Evolutionary conservation across 2,797 vertebrate species (phyloP).

Genomic region (Ceryle rudis): DNA sequence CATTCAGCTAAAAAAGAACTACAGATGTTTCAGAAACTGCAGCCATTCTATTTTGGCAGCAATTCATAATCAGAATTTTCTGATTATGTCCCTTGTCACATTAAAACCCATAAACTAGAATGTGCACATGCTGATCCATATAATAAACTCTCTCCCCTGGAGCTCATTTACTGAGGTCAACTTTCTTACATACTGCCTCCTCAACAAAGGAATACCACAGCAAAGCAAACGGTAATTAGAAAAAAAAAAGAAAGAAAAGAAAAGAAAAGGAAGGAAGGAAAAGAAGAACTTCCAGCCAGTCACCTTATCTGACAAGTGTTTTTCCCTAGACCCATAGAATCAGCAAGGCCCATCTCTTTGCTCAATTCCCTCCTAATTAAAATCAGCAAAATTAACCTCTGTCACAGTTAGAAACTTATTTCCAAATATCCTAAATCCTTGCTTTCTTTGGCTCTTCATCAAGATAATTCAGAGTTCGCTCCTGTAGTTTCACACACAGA

Average conservation of each 20-base stretch:
- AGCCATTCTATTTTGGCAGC: constrained; percentile 60
- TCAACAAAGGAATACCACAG: constrained; percentile 16
- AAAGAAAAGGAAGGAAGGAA: rapidly evolving
- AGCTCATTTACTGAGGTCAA: constrained; percentile 64
- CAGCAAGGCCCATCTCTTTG: background rate
- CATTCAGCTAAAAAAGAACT: constrained; percentile 52
- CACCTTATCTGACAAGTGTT: background rate
- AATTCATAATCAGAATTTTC: constrained; percentile 61
- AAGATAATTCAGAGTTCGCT: background rate
- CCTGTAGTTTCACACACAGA: background rate
- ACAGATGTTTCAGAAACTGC: constrained; percentile 59
- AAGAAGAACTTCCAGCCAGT: background rate
- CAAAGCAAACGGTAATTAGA: constrained; percentile 23
- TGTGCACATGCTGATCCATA: constrained; percentile 50
- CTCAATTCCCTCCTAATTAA: background rate
- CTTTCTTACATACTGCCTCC: constrained; percentile 14
- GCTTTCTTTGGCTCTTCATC: background rate
- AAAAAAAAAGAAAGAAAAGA: rapidly evolving
- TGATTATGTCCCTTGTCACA: constrained; percentile 48
- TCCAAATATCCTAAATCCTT: background rate
- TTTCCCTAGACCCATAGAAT: background rate
- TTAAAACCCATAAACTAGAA: constrained; percentile 59
- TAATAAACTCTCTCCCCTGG: constrained; percentile 58
- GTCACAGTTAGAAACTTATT: background rate
- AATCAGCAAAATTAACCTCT: background rate